Evolutionary conservation across 2,888 invertebrate species (phyloP).

Genomic region (Eilema sororculum): DNA sequence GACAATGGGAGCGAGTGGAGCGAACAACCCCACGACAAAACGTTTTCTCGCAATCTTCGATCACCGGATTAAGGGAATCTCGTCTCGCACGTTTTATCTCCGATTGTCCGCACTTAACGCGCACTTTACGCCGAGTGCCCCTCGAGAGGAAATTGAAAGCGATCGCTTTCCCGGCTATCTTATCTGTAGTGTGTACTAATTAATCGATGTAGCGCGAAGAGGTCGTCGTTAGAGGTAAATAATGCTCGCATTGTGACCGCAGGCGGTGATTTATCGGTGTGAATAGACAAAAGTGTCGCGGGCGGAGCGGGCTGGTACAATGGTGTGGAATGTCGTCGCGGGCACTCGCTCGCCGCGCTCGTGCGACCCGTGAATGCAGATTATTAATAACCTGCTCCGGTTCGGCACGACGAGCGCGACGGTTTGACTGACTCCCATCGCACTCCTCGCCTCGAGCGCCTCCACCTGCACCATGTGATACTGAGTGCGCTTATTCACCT

Average conservation of each 20-base stretch:
- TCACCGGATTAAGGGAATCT: conserved; percentile 86
- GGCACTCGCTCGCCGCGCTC: conserved; percentile 76
- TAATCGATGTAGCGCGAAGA: conserved; percentile 82
- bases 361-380: conserved; percentile 84
- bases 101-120: conserved; percentile 87
- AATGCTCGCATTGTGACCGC: conserved; percentile 79
- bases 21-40: conserved; percentile 86
- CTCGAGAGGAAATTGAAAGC: conserved; percentile 87
- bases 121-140: conserved; percentile 86
- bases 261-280: conserved; percentile 83
- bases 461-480: conserved; percentile 78
- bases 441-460: conserved; percentile 74
- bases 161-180: conserved; percentile 86
- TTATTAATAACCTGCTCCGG: conserved; percentile 84
- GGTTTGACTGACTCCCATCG: conserved; percentile 68
- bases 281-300: conserved; percentile 86
- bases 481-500: conserved; percentile 72
- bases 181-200: conserved; percentile 86
- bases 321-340: conserved; percentile 84
- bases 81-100: conserved; percentile 87
- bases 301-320: conserved; percentile 82
- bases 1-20: conserved; percentile 79
- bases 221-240: conserved; percentile 82
- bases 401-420: conserved; percentile 63
- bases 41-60: conserved; percentile 87